Conservation (phyloP, 2,888 invertebrate genomes). For the Ischnura elegans region DNA sequence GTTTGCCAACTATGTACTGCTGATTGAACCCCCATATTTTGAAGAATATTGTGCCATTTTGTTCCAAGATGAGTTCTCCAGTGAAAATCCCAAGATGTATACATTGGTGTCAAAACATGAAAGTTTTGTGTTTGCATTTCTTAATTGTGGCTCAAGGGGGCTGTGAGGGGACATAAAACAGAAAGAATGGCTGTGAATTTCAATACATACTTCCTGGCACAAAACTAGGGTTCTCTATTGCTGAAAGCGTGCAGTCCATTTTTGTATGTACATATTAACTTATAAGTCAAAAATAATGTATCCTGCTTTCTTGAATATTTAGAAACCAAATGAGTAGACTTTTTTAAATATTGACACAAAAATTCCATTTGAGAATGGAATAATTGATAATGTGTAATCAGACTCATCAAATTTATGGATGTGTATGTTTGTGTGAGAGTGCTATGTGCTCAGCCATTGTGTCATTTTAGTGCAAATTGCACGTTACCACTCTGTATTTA, state of each 20-base stretch:
- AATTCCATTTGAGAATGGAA: not conserved
- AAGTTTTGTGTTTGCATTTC: not conserved
- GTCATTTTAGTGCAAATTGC: conserved; percentile 31
- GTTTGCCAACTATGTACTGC: too few species aligned
- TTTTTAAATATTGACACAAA: not conserved
- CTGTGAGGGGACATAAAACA: not conserved
- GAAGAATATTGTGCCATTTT: not conserved
- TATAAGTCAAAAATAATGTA: not conserved
- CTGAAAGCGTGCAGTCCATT: conserved; percentile 35
- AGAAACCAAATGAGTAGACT: not conserved
- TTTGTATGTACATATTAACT: not conserved
- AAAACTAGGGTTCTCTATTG: conserved; percentile 8
- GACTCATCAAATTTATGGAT: conserved; percentile 19
- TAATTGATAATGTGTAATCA: not conserved
- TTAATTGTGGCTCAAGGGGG: not conserved
- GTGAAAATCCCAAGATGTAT: not conserved
- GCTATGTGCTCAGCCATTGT: not conserved
- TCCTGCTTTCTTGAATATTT: not conserved
- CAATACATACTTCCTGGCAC: not conserved
- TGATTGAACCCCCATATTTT: not conserved
- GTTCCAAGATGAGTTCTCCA: not conserved
- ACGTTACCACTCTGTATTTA: conserved; percentile 16
- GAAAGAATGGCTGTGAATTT: conserved; percentile 26
- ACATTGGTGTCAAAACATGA: not conserved
- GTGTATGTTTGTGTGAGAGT: conserved; percentile 31